Conservation (phyloP, 2,888 invertebrate genomes). For the Euplagia quadripunctaria region DNA sequence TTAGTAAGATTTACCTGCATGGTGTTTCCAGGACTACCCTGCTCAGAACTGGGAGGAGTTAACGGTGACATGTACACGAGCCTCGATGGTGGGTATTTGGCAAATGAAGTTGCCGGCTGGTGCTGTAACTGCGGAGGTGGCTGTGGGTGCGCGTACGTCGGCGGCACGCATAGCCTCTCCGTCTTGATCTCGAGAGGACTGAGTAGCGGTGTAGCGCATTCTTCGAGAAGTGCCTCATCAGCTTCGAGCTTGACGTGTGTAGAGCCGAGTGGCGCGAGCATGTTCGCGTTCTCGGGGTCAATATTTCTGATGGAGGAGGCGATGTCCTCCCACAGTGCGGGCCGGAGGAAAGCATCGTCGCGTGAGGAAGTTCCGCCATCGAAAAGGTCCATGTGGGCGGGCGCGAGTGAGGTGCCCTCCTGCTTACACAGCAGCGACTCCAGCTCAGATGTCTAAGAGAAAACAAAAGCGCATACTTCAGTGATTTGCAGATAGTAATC, state of each 20-base stretch:
- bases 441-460: conserved; percentile 91
- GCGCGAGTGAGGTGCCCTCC: conserved; percentile 89
- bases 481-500: conserved; percentile 42
- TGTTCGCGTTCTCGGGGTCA: conserved; percentile 96
- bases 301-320: conserved; percentile 96
- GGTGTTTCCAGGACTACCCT: conserved; percentile 93
- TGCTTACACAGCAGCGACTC: conserved; percentile 93
- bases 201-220: conserved; percentile 90
- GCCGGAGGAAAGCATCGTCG: conserved; percentile 95
- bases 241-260: conserved; percentile 94
- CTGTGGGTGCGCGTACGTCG: conserved; percentile 77
- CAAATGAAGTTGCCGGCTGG: conserved; percentile 72
- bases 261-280: conserved; percentile 90
- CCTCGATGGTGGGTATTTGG: conserved; percentile 81
- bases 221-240: conserved; percentile 87
- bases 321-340: conserved; percentile 97
- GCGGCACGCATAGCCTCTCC: conserved; percentile 89
- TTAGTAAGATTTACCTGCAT: conserved; percentile 80
- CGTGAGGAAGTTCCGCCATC: conserved; percentile 87
- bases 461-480: conserved; percentile 31
- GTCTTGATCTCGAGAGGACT: conserved; percentile 94
- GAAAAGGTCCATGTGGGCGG: conserved; percentile 87
- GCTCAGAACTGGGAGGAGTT: conserved; percentile 96
- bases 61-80: conserved; percentile 93
- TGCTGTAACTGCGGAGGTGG: conserved; percentile 74